Evolutionary conservation across 2,113 vertebrate genomes (phyloP).

Genomic region (Pardalotus punctatus): DNA sequence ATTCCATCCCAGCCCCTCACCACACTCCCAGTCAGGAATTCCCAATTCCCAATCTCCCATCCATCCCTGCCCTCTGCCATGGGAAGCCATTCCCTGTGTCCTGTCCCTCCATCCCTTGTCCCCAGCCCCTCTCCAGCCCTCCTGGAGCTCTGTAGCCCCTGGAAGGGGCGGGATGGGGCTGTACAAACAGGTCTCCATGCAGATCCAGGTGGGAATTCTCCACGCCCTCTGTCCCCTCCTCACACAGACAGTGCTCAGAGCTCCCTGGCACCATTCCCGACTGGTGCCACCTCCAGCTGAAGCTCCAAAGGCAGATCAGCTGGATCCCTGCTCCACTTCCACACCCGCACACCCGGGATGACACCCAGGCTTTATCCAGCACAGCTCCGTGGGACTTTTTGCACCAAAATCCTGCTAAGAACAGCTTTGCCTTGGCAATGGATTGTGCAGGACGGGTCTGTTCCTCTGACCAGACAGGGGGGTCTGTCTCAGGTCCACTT

Average conservation of each 20-base stretch:
- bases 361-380: neutral
- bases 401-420: neutral
- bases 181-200: neutral
- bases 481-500: neutral
- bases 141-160: neutral
- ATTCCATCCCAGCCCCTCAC: neutral
- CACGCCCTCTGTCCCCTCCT: neutral
- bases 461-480: neutral
- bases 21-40: neutral
- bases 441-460: neutral
- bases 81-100: neutral
- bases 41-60: neutral
- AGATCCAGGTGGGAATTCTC: neutral
- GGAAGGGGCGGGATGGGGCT: neutral
- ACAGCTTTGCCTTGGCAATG: neutral
- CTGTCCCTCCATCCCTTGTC: neutral
- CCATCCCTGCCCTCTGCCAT: neutral
- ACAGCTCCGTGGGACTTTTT: neutral
- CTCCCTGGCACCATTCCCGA: neutral
- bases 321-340: neutral
- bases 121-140: neutral
- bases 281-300: neutral
- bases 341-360: neutral
- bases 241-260: fast-evolving
- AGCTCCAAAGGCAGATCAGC: neutral